phyloP scores from a whole-genome alignment of 2,888 invertebrate genomes.

The Habrosyne pyritoides region DNA sequence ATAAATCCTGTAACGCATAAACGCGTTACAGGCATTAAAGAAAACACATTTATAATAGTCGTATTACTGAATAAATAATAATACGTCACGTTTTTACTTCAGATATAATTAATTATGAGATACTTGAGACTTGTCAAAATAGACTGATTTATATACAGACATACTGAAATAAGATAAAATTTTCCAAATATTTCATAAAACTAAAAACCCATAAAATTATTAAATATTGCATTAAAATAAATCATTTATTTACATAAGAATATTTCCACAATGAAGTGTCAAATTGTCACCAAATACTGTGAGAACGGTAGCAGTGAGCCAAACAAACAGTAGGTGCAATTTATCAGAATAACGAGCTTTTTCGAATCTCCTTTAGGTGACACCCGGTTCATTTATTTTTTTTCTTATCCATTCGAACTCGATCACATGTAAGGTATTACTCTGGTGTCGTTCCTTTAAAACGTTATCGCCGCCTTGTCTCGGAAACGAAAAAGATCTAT shows the following conservation, averaged over 20 bases:
- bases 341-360: conserved; percentile 80
- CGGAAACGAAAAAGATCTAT: conserved; percentile 63
- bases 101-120: too few species aligned
- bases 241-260: not conserved
- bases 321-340: conserved; percentile 71
- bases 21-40: too few species aligned
- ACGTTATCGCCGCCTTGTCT: conserved; percentile 69
- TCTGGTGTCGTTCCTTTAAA: conserved; percentile 68
- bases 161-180: too few species aligned
- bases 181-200: not conserved
- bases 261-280: conserved; percentile 30
- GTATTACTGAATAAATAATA: too few species aligned
- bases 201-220: not conserved
- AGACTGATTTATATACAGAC: too few species aligned
- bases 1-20: too few species aligned
- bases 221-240: too few species aligned
- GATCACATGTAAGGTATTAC: conserved; percentile 76
- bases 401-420: conserved; percentile 75
- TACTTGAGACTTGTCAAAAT: too few species aligned
- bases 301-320: conserved; percentile 54
- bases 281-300: conserved; percentile 57
- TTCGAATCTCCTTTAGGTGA: conserved; percentile 77
- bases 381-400: conserved; percentile 79
- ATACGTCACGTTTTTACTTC: too few species aligned
- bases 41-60: too few species aligned